These are phyloP conservation scores for Anas platyrhynchos DNA, from an alignment of 2,113 vertebrate species.

Conservation along the genomic window DNA sequence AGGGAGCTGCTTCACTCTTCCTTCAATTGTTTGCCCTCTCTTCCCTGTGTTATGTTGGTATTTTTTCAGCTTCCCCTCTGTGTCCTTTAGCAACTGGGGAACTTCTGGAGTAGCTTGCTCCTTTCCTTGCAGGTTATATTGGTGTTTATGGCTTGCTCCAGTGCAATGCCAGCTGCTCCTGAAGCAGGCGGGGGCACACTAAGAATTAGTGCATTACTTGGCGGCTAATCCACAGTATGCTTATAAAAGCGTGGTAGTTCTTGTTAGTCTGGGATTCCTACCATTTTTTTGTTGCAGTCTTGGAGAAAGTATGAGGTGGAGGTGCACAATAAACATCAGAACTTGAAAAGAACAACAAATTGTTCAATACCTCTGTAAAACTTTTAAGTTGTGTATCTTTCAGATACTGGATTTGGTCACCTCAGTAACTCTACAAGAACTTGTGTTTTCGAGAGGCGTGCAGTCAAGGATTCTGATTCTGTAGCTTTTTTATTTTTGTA, in stretches of 20 bases:
- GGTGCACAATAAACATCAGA: background rate
- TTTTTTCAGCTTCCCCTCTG: background rate
- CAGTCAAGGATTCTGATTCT: background rate
- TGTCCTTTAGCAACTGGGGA: background rate
- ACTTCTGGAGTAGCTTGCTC: background rate
- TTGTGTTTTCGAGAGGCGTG: background rate
- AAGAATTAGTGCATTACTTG: background rate
- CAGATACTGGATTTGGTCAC: background rate
- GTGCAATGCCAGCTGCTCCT: background rate
- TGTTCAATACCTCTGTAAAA: background rate
- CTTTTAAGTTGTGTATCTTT: background rate
- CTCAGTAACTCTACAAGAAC: background rate
- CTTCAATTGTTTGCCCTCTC: background rate
- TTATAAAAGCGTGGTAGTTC: background rate
- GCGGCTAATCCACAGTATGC: background rate
- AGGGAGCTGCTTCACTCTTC: background rate
- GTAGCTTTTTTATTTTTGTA: background rate
- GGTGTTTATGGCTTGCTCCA: background rate
- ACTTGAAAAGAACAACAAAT: background rate
- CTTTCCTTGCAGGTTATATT: background rate
- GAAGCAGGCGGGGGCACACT: background rate
- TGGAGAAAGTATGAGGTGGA: background rate
- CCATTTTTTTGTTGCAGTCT: background rate
- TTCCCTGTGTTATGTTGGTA: background rate
- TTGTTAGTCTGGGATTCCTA: background rate